Evolutionary conservation across 2,888 invertebrate species (phyloP), one percentile per base, ranked within the genome.

Genomic region (Acanthosepion esculentum): DNA sequence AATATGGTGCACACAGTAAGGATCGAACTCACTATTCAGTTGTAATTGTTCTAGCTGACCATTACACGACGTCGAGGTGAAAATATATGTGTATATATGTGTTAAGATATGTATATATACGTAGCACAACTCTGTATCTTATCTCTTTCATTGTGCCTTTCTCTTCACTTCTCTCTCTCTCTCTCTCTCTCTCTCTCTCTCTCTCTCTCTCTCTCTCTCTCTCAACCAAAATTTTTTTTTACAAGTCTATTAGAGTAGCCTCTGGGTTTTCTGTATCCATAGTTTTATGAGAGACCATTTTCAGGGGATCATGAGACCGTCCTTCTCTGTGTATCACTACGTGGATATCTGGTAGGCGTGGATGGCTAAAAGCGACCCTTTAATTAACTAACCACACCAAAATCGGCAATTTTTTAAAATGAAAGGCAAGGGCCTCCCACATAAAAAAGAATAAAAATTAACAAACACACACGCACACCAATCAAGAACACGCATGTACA

Each of bases 381-480:
- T 78, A 78, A 78, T 78, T 78, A 78, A n/a, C 78, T 33, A 78
- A 78, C n/a, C n/a, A n/a, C n/a, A 78, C n/a, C n/a, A 78, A 78
- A 78, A n/a, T 78, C n/a, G 78, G n/a, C n/a, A n/a, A 5, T n/a
- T n/a, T 15, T 78, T 78, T n/a, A 10, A 78, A 78, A n/a, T n/a
- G 78, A 78, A 78, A 33, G 78, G n/a, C n/a, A 78, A 23, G n/a
- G 78, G 29, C 29, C 78, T 78, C 78, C 29, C 78, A n/a, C 78
- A 8, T 8, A n/a, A 33, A 78, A 78, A 78, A 78, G 29, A 78
- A 78, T 78, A 78, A 10, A n/a, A 78, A n/a, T n/a, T n/a, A 12
- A 78, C 78, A 78, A 2, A 33, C 12, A 78, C n/a, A 78, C 78
- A 41, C 41, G 3, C 41, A 41, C 41, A 41, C 41, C 41, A 41